Evolutionary conservation across 1,140 invertebrate species (phyloP), one percentile per base, ranked within the genome.

Genomic region (Hycleus phaleratus): DNA sequence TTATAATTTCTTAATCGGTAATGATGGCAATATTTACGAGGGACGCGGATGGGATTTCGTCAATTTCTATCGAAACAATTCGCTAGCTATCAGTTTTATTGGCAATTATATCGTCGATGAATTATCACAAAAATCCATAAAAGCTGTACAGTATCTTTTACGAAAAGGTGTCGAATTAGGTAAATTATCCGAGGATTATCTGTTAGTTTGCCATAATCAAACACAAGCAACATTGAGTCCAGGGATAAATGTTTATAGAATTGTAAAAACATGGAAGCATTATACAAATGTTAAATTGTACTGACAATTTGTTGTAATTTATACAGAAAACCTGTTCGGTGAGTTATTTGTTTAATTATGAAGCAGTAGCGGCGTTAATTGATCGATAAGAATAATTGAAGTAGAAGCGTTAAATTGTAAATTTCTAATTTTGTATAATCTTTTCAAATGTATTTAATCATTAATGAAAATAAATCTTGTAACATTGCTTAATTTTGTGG

Each of bases 1-100:
- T 26, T 86, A 85, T 65, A 88, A 82, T 68, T 88, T 88, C 67
- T 55, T 85, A 49, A 78, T 86, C 46, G 85, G 84, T 9, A 84
- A 82, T 51, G 85, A 87, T 63, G 83, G 81, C 0, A 74, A 77
- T 4, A 76, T 83, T 3, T 86, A 85, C 65, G 80, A 81, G 61
- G 84, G 79, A 0, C 71, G 84, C 25, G 84, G 82, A 1, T 85
- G 82, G 81, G 72, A 76, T 49, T 11, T 38, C 18, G 24, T 18
- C 1, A 49, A 38, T 44, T n/a, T 9, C 71, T 51, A 43, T 26
- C 76, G 77, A 2, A 70, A 73, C 40, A 66, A 73, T 3, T 71
- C 72, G 3, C 64, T 83, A 45, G 70, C 70, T 3, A 65, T 80
- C 46, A 71, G 69, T 49, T 78, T 78, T 55, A 72, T 78, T 59